Evolutionary conservation across 1,140 invertebrate species (phyloP).

Genomic region (Bombus impatiens): DNA sequence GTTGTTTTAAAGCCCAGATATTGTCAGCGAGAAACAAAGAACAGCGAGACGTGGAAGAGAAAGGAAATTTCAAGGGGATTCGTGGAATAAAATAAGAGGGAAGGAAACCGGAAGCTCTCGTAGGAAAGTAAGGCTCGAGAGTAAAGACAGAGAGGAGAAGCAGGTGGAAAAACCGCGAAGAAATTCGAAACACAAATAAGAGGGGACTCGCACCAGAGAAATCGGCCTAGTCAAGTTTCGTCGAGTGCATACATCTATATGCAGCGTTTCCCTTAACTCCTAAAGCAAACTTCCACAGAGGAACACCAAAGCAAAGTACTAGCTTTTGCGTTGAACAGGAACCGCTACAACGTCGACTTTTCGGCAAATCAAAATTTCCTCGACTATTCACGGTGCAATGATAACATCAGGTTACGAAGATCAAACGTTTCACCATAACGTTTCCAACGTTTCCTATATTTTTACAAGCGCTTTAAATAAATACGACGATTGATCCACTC

Average conservation of each 20-base stretch:
- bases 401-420: background rate
- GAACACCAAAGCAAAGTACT: background rate
- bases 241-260: background rate
- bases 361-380: background rate
- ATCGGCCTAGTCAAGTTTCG: background rate
- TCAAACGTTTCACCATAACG: background rate
- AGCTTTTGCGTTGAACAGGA: background rate
- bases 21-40: background rate
- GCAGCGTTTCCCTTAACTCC: constrained; percentile 10
- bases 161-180: constrained; percentile 16
- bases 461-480: background rate
- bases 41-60: background rate
- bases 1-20: background rate
- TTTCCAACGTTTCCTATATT: background rate
- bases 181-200: constrained; percentile 30
- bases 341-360: background rate
- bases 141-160: background rate
- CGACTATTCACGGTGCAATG: no score
- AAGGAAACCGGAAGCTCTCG: background rate
- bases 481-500: background rate
- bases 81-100: background rate
- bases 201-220: background rate
- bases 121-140: background rate
- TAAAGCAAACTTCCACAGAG: constrained; percentile 1
- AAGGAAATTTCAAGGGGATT: background rate